Conservation (phyloP, 2,113 vertebrate species). For the Ciconia stormi region DNA sequence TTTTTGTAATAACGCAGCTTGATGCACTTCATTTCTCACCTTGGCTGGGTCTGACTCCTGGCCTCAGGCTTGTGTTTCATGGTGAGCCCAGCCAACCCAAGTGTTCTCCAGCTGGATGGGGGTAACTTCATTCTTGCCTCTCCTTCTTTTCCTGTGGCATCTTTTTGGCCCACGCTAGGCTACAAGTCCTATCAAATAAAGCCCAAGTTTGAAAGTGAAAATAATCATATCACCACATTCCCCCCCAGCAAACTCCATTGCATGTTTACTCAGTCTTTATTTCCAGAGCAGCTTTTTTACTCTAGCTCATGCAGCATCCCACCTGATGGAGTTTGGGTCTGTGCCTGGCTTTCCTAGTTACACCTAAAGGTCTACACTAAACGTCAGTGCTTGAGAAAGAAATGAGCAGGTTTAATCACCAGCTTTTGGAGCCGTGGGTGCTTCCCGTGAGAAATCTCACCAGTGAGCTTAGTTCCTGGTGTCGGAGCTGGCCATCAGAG, state of each 20-base stretch:
- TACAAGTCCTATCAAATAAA: not conserved
- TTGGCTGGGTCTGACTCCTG: not conserved
- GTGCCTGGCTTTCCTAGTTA: not conserved
- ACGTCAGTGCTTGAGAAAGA: not conserved
- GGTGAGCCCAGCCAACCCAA: not conserved
- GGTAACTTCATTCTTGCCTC: not conserved
- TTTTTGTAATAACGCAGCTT: not conserved
- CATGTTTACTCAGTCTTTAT: not conserved
- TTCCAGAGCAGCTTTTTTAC: not conserved
- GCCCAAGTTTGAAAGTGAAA: not conserved
- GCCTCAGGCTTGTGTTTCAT: rapidly evolving
- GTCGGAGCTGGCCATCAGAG: not conserved
- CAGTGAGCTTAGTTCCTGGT: not conserved
- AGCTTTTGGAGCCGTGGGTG: not conserved
- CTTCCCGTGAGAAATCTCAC: not conserved
- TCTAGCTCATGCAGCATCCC: not conserved
- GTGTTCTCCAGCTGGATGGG: not conserved
- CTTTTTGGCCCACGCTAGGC: not conserved
- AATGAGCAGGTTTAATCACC: not conserved
- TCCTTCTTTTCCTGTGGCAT: not conserved
- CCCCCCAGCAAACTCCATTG: rapidly evolving
- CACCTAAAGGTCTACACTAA: not conserved
- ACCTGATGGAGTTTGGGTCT: not conserved
- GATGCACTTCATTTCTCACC: not conserved
- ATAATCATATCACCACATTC: not conserved